A percentile compares a stretch with the other conserved stretches of the same genome.
These are phyloP conservation scores for Drosophila trichaetosa DNA, from an alignment of 2,888 invertebrate species.

Conservation along the genomic window DNA sequence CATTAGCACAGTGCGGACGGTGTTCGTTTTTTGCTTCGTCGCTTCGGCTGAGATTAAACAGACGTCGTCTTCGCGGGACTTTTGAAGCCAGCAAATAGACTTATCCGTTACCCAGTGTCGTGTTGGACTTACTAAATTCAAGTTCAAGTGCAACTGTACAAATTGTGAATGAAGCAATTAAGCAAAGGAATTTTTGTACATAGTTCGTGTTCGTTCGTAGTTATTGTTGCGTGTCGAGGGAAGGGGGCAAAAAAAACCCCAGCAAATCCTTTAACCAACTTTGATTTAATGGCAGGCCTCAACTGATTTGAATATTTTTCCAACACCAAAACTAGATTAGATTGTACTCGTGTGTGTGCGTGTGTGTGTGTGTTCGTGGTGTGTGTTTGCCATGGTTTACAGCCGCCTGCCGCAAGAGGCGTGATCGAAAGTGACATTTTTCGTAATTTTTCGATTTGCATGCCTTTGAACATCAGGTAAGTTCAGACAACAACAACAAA, in stretches of 20 bases:
- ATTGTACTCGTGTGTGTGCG: conserved; percentile 12
- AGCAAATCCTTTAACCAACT: conserved; percentile 39
- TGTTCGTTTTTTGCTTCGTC: conserved; percentile 15
- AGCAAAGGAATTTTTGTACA: conserved; percentile 1
- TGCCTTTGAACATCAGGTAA: conserved; percentile 69
- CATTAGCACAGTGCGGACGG: conserved; percentile 58
- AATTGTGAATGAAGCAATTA: conserved; percentile 11
- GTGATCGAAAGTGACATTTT: conserved; percentile 73
- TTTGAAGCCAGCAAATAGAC: conserved; percentile 16
- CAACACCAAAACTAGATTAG: conserved; percentile 37
- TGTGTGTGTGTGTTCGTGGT: conserved; percentile 14
- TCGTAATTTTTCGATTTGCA: conserved; percentile 73
- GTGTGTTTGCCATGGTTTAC: conserved; percentile 61
- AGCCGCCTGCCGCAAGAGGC: conserved; percentile 46
- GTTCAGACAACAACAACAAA: conserved; percentile 2
- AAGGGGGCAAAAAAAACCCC: conserved; percentile 17
- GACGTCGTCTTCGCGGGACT: conserved; percentile 51
- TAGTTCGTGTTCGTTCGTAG: conserved; percentile 19
- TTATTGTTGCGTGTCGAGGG: conserved; percentile 5
- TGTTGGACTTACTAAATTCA: conserved; percentile 9
- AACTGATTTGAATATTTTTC: conserved; percentile 68
- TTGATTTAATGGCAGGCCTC: conserved; percentile 48
- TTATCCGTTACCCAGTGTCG: neutral
- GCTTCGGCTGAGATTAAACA: conserved; percentile 17
- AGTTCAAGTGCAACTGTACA: conserved; percentile 22